phyloP scores from a whole-genome alignment of 2,113 vertebrate genomes.

The Coturnix japonica region DNA sequence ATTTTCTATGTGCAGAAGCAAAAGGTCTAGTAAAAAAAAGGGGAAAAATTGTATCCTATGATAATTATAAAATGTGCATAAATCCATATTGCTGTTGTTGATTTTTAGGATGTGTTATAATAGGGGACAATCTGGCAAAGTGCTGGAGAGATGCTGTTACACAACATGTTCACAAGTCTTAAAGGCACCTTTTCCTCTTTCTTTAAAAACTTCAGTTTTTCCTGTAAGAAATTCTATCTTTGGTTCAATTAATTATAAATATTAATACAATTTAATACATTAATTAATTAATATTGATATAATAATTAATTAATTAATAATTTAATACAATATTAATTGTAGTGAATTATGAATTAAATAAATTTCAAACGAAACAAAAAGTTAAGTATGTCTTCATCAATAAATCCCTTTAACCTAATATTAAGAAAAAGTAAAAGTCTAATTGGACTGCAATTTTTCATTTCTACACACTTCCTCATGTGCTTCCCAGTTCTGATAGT shows the following conservation, averaged over 20 bases:
- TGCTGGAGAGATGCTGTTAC: not conserved
- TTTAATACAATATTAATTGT: too few species aligned
- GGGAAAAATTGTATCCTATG: not conserved
- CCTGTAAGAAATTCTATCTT: not conserved
- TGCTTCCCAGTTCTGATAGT: not conserved
- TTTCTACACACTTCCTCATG: not conserved
- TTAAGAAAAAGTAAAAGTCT: not conserved
- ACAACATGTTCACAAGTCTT: not conserved
- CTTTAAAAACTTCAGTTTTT: not conserved
- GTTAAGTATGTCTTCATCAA: not conserved
- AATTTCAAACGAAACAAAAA: not conserved
- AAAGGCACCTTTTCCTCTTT: not conserved
- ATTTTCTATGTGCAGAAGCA: conserved; percentile 33
- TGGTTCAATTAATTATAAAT: not conserved
- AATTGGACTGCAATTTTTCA: not conserved
- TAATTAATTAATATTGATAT: too few species aligned
- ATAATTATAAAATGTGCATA: not conserved
- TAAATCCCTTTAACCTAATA: not conserved
- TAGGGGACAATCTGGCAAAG: not conserved
- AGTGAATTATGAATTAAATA: too few species aligned
- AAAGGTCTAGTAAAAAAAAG: not conserved
- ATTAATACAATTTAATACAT: too few species aligned
- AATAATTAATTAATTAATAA: too few species aligned
- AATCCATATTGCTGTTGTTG: not conserved
- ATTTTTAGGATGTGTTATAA: not conserved